Conservation (phyloP, 2,888 invertebrate species). For the Trimorus sp. region DNA sequence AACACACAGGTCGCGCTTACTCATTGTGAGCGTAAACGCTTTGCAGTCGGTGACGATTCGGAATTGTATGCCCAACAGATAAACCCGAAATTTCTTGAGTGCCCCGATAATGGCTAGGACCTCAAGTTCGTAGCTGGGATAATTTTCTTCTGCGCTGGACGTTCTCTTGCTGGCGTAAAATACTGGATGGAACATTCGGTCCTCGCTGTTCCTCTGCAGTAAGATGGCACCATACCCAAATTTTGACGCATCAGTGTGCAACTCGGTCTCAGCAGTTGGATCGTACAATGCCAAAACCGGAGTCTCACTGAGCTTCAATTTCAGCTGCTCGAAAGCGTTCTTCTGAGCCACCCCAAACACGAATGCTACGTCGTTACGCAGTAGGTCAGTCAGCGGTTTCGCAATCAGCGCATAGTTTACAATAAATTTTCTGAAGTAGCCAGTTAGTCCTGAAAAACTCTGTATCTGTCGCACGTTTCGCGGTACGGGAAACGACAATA, state of each 20-base stretch:
- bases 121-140: neutral
- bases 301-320: neutral
- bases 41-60: neutral
- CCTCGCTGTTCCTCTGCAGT: neutral
- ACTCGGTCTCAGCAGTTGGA: neutral
- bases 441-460: constrained; percentile 7
- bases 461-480: neutral
- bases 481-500: neutral
- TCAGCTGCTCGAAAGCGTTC: neutral
- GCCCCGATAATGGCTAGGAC: neutral
- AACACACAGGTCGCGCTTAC: neutral
- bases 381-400: constrained; percentile 11
- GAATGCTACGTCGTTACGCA: neutral
- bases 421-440: constrained; percentile 11
- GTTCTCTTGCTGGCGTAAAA: neutral
- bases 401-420: constrained; percentile 3
- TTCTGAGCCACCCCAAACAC: neutral
- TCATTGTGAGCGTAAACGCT: neutral
- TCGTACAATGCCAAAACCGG: neutral
- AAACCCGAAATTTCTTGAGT: neutral
- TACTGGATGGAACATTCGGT: neutral
- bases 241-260: constrained; percentile 48
- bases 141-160: neutral
- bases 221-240: constrained; percentile 21
- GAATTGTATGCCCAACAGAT: neutral